Evolutionary conservation across 2,888 invertebrate species (phyloP), one percentile per base, ranked within the genome.

Genomic region (Apantesis nais): DNA sequence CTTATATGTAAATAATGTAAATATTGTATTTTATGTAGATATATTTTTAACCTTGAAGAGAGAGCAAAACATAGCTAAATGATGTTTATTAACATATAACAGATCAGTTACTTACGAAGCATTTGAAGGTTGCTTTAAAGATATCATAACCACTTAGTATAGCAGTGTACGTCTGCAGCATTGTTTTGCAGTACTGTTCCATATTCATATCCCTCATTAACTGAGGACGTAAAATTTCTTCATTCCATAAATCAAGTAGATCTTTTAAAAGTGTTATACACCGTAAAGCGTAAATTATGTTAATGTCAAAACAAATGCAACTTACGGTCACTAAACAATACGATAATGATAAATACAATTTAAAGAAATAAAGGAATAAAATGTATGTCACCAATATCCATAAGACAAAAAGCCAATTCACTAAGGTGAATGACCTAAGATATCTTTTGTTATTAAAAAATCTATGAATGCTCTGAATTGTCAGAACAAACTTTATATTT

Each of bases 241-340:
- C 19, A 66, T 73, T 80, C 81, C 80, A 80, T 22, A 71, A 52
- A 31, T n/a, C 22, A 16, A 66, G 7, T 29, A 76, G 69, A 14
- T 67, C 63, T 0, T 68, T 70, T 22, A 79, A 12, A 29, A 78
- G 61, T 7, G 62, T 74, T 5, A 80, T 78, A 8, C 71, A 22
- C 0, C 76, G 44, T 16, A 66, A 66, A 5, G 72, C 64, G 66
- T 74, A 79, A 7, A 78, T 34, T n/a, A 66, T 0, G 41, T 78
- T 74, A 39, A 48, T 39, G 34, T 79, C 74, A 25, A 73, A 34
- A 41, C 62, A 41, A 0, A 70, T 0, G 48, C 72, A 34, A 8
- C 48, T 7, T 3, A 72, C 34, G 11, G 68, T 7, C 14, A 14
- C 39, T 8, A 31, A 29, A 9, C 67, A 39, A 0, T 65, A 22